phyloP scores from a whole-genome alignment of 1,140 invertebrate species.

The Meteorus sp. region DNA sequence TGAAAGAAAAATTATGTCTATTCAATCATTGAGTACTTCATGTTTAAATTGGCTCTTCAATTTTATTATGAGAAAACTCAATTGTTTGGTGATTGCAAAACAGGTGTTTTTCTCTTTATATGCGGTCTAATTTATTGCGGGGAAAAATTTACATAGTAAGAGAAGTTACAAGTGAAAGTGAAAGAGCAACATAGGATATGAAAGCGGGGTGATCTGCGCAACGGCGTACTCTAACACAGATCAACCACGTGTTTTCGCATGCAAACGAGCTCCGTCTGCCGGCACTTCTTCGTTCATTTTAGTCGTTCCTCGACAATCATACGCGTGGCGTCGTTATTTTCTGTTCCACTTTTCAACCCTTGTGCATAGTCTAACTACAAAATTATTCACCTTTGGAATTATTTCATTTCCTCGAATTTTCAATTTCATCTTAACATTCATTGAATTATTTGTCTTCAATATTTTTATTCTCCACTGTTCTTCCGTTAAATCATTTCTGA shows the following conservation, averaged over 20 bases:
- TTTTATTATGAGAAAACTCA: too few relatives aligned
- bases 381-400: too few relatives aligned
- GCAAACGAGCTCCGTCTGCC: slow-evolving; percentile 41
- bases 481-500: too few relatives aligned
- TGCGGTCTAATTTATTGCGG: neutral
- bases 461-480: too few relatives aligned
- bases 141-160: slow-evolving; percentile 6
- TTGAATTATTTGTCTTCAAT: neutral
- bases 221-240: slow-evolving; percentile 38
- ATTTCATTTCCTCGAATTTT: neutral
- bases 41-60: too few relatives aligned
- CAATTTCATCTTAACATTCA: neutral
- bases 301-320: slow-evolving; percentile 32
- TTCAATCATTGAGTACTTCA: too few relatives aligned
- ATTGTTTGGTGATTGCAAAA: slow-evolving; percentile 9
- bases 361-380: too few relatives aligned
- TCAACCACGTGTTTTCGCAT: slow-evolving; percentile 51
- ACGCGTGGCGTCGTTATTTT: slow-evolving; percentile 32
- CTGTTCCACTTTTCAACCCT: neutral
- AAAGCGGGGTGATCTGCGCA: slow-evolving; percentile 47
- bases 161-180: neutral
- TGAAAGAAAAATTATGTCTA: too few relatives aligned
- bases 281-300: slow-evolving; percentile 17
- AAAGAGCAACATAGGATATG: slow-evolving; percentile 32
- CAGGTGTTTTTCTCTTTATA: slow-evolving; percentile 3